Evolutionary conservation across 1,140 invertebrate genomes (phyloP), one percentile per base, ranked within the genome.

Genomic region (Lepidotrigona ventralis): DNA sequence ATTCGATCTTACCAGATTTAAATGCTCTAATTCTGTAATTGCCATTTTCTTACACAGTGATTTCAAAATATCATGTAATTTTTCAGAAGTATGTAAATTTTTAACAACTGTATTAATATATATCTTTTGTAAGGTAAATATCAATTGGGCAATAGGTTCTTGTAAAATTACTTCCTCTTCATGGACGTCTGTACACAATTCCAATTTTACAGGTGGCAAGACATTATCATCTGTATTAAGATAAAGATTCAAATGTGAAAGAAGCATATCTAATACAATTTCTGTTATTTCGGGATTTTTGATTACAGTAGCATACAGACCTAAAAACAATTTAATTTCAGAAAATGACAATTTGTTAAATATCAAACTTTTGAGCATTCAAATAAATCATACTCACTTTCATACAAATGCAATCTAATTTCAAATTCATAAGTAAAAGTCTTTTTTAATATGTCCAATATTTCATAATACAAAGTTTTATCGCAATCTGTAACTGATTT

Each of bases 401-500:
- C 91, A 86, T 96, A 96, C 0, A 96, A 90, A 79, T 95, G 89
- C 56, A 94, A 89, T 87, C 95, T 94, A 9, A 96, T 95, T 85
- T 94, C 92, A 2, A 92, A 93, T 84, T 96, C 95, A 78, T 96
- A 95, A 58, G 94, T 94, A 26, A 96, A 95, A 86, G 95, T 96
- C 23, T 95, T 94, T 60, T 93, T 94, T 54, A 96, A 90, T 87
- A 96, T 96, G 3, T 93, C 94, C 19, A 96, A 89, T 39, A 96
- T 93, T 90, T 96, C 96, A 76, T 95, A 92, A 85, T 95, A 95
- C 51, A 96, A 92, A 9, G 94, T 94, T 83, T 95, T 94, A 84
- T 95, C 95, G 29, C 93, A 92, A 87, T 92, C 93, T 0, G 85
- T 53, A 19, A 75, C 83, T 15, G 66, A 33, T 14, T 83, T 23